Conservation (phyloP, 1,140 invertebrate genomes). For the Hyposmocoma kahamanoa region DNA sequence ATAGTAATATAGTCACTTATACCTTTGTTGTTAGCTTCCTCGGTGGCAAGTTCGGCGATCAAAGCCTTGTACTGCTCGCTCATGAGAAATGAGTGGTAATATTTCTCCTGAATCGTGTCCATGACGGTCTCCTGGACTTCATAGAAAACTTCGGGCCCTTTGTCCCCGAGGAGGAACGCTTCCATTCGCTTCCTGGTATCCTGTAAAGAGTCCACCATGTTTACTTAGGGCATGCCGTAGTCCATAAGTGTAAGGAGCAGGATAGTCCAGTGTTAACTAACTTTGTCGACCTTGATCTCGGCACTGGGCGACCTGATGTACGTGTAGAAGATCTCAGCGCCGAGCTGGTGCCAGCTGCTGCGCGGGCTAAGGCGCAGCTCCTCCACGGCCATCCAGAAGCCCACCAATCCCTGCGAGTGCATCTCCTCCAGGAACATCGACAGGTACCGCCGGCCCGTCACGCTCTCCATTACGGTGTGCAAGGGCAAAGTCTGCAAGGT, state of each 20-base stretch:
- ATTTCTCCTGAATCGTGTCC: constrained; percentile 87
- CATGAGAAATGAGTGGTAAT: constrained; percentile 91
- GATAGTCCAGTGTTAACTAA: no score
- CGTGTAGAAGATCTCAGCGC: constrained; percentile 91
- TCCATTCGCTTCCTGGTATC: constrained; percentile 87
- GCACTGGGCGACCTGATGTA: constrained; percentile 86
- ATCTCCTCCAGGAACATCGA: constrained; percentile 87
- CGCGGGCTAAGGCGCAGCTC: constrained; percentile 83
- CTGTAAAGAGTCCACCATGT: no score
- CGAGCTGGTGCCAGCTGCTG: constrained; percentile 89
- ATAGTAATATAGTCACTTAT: constrained; percentile 10
- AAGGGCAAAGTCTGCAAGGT: constrained; percentile 77
- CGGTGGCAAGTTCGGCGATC: constrained; percentile 80
- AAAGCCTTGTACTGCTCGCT: constrained; percentile 89
- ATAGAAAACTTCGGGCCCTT: constrained; percentile 91
- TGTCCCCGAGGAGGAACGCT: constrained; percentile 88
- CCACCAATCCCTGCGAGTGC: constrained; percentile 85
- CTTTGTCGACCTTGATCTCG: constrained; percentile 86
- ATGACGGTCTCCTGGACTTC: constrained; percentile 88
- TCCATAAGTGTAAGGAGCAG: no score
- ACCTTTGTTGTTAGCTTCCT: constrained; percentile 76
- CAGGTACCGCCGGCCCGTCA: constrained; percentile 82
- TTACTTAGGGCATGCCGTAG: no score
- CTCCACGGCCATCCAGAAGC: constrained; percentile 92
- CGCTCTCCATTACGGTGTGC: constrained; percentile 80